Evolutionary conservation across 2,797 vertebrate genomes (phyloP).

Genomic region (Sebastes iracundus): DNA sequence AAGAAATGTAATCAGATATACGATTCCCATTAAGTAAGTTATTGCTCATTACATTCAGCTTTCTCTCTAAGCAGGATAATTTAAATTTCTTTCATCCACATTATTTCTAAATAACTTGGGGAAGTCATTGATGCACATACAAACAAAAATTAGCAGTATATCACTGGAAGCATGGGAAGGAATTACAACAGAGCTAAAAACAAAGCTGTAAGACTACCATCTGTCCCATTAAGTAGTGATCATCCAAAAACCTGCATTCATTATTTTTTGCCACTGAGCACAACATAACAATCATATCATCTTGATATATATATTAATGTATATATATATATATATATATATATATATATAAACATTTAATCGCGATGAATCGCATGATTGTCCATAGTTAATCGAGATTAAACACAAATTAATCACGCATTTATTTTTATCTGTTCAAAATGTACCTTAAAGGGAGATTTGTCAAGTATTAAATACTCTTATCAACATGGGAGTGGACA

Average conservation of each 20-base stretch:
- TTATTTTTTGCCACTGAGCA: neutral
- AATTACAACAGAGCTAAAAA: neutral
- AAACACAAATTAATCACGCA: neutral
- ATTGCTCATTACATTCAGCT: neutral
- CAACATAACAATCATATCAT: neutral
- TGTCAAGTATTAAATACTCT: no score
- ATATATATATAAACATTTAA: no score
- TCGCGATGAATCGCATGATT: no score
- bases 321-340: no score
- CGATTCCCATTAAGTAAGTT: neutral
- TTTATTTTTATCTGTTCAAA: no score
- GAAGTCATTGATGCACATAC: slow-evolving; percentile 17
- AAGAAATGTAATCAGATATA: neutral
- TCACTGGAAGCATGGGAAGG: neutral
- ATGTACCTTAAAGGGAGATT: no score
- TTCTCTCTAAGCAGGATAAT: neutral
- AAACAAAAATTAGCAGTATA: neutral
- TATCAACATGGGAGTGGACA: no score
- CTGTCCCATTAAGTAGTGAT: neutral
- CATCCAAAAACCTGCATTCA: neutral
- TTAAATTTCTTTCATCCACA: neutral
- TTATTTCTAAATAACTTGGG: slow-evolving; percentile 3
- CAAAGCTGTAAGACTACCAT: neutral
- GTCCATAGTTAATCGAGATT: neutral
- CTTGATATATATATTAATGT: no score